Evolutionary conservation across 2,113 vertebrate genomes (phyloP), one percentile per base, ranked within the genome.

Genomic region (Cyanistes caeruleus): DNA sequence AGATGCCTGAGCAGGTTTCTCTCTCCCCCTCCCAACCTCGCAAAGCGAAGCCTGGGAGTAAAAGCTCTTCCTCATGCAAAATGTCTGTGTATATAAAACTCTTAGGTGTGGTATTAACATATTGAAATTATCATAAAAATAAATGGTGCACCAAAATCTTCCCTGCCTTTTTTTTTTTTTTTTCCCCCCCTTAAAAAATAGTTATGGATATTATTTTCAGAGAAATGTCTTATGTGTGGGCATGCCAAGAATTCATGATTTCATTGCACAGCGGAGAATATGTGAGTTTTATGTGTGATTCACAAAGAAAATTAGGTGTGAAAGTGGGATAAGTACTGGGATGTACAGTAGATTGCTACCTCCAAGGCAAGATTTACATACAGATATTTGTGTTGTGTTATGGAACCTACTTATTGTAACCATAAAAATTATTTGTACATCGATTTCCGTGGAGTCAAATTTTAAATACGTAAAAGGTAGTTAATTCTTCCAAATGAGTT

Each of bases 121-220:
- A 97, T 96, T 97, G 82, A 97, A 97, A 97, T 97, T 96, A 95
- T 73, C 96, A 95, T 97, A 96, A 97, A 96, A 97, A 97, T 94
- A 97, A 97, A 97, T 96, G 96, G 94, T 84, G 85, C 95, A 96
- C 97, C 97, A 95, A 96, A 96, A 96, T 55, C 78, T 91, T 97
- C 86, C 76, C 27, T 5, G 70, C 23, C 76, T 53, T 39, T 41
- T 52, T 85, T 39, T 41, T 52, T 41, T 52, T 31, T 31, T 15
- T 11, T 10, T 12, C 2, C 2, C 1, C 1, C 10, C 43, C 60
- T 86, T 85, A 75, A 85, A 97, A 94, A 91, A 74, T 75, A 88
- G 92, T 93, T 95, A 97, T 53, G 90, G 89, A 94, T 96, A 97
- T 96, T 97, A 96, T 97, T 93, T 95, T 97, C 94, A 89, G 88